Conservation (phyloP, 2,113 vertebrate genomes). For the Phrynosoma blainvillii region DNA sequence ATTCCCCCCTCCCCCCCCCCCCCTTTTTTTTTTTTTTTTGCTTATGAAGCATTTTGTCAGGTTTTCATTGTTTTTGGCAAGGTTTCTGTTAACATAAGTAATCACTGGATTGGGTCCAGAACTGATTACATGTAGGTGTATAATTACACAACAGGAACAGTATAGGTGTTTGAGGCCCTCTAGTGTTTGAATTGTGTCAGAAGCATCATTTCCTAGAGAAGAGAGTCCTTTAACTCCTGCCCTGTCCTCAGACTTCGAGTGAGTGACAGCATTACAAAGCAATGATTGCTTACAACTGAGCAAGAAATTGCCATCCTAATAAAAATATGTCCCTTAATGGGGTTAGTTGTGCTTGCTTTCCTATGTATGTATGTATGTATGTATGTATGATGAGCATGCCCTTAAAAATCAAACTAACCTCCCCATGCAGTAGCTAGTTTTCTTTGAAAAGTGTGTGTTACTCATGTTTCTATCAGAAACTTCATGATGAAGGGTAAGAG, state of each 20-base stretch:
- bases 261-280: not conserved
- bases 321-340: not conserved
- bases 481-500: not conserved
- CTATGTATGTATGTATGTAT: not conserved
- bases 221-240: not conserved
- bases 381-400: not conserved
- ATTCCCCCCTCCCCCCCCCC: not conserved
- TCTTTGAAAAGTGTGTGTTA: not conserved
- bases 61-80: constrained; percentile 1
- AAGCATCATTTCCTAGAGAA: not conserved
- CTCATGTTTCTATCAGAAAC: not conserved
- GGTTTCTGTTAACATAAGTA: constrained; percentile 8
- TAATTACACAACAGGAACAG: not conserved
- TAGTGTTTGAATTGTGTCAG: constrained; percentile 23
- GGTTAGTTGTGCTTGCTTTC: not conserved
- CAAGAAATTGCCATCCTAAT: not conserved
- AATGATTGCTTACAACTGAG: not conserved
- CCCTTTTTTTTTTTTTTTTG: not conserved
- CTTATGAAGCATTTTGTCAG: not conserved
- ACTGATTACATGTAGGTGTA: constrained; percentile 5
- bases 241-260: not conserved
- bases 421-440: not conserved
- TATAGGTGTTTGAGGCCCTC: constrained; percentile 20
- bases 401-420: not conserved
- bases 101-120: constrained; percentile 11